Percentiles rank a stretch among this genome's conserved stretches.
phyloP scores from a whole-genome alignment of 2,888 invertebrate species.

The Caenorhabditis sp. region DNA sequence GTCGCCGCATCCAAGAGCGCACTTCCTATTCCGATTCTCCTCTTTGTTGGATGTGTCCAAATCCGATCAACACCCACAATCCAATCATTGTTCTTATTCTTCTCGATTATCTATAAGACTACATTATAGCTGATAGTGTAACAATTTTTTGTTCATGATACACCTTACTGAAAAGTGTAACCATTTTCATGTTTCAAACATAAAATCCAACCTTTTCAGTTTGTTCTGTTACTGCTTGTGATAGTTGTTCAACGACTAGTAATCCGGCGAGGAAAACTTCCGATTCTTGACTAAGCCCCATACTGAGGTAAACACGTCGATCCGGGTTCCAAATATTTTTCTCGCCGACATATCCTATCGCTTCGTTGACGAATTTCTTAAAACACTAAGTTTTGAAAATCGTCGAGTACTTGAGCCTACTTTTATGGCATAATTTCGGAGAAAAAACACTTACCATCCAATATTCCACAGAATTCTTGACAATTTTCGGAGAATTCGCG shows the following conservation, averaged over 20 bases:
- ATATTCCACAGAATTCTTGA: slow-evolving; percentile 9
- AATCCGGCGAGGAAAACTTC: slow-evolving; percentile 15
- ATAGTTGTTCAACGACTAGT: slow-evolving; percentile 11
- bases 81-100: slow-evolving; percentile 17
- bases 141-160: too few relatives aligned
- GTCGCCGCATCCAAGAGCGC: slow-evolving; percentile 27
- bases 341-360: slow-evolving; percentile 9
- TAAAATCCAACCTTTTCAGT: slow-evolving; percentile 5
- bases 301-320: slow-evolving; percentile 10
- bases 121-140: too few relatives aligned
- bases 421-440: too few relatives aligned
- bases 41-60: slow-evolving; percentile 13
- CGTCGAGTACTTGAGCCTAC: too few relatives aligned
- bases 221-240: slow-evolving; percentile 8
- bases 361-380: slow-evolving; percentile 10
- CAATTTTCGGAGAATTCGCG: background rate
- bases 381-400: too few relatives aligned
- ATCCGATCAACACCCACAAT: slow-evolving; percentile 35
- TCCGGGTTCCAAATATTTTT: slow-evolving; percentile 10
- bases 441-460: slow-evolving; percentile 10
- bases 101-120: background rate
- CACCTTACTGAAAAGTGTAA: too few relatives aligned
- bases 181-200: too few relatives aligned
- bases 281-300: background rate
- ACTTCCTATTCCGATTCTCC: slow-evolving; percentile 6